Conservation (phyloP, 2,113 vertebrate species). For the Setophaga kirtlandii region DNA sequence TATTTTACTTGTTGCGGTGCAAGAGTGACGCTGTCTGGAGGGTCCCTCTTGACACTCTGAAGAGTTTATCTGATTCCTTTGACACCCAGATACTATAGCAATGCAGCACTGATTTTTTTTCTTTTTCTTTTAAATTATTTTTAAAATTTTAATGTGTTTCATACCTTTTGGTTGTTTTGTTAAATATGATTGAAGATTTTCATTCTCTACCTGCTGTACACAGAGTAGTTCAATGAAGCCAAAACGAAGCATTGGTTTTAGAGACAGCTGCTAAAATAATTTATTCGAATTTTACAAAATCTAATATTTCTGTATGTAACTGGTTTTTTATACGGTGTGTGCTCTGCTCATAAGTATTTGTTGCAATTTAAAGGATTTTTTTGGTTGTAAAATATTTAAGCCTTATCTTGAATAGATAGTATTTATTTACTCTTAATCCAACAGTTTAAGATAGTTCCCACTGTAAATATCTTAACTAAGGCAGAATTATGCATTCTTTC, state of each 20-base stretch:
- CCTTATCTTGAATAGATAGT: background rate
- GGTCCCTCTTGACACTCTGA: background rate
- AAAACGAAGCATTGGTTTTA: background rate
- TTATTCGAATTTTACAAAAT: background rate
- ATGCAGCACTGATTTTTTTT: background rate
- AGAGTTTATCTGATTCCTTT: background rate
- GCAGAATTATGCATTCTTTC: background rate
- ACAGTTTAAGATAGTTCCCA: background rate
- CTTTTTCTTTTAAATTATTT: background rate
- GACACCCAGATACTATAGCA: rapidly evolving
- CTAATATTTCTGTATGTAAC: background rate
- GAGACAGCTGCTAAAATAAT: background rate
- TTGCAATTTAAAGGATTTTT: background rate
- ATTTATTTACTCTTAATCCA: background rate
- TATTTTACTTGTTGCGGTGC: background rate
- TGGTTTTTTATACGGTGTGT: background rate
- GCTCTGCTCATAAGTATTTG: background rate
- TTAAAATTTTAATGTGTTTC: rapidly evolving
- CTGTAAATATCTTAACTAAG: background rate
- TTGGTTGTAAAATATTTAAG: background rate
- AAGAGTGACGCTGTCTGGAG: background rate
- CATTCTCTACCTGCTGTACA: background rate
- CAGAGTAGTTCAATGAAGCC: background rate
- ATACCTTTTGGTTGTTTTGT: background rate
- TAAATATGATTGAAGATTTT: background rate